These are phyloP conservation scores for Azemiops feae DNA, from an alignment of 2,113 vertebrate species.

Conservation along the genomic window DNA sequence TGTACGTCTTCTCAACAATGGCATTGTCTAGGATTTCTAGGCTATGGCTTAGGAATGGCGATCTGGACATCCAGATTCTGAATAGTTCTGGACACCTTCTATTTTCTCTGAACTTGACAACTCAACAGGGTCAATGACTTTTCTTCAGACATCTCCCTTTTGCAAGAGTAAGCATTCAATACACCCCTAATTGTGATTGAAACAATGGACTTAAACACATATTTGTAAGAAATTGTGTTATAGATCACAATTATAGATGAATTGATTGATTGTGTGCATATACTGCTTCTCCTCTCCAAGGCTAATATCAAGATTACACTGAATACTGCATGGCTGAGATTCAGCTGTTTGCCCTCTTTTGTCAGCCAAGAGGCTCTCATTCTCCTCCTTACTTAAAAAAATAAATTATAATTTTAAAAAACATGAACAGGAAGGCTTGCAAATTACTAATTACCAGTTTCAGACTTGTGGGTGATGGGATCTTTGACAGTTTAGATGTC, in stretches of 20 bases:
- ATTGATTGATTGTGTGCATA: neutral
- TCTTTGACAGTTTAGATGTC: neutral
- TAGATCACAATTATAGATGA: neutral
- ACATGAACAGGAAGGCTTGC: neutral
- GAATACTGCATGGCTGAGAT: neutral
- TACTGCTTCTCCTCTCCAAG: neutral
- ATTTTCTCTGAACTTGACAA: neutral
- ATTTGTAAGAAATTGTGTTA: neutral
- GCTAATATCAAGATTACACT: neutral
- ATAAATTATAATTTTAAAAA: neutral
- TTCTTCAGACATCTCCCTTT: neutral
- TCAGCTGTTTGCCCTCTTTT: neutral
- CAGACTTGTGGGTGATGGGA: neutral
- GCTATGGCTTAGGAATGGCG: neutral
- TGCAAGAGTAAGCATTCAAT: neutral
- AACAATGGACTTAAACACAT: neutral
- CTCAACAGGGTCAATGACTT: neutral
- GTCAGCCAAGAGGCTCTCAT: neutral
- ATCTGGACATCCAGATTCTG: neutral
- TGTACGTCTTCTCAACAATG: neutral
- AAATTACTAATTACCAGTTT: neutral
- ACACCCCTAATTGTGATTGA: neutral
- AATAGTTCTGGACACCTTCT: neutral
- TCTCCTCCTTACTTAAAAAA: neutral
- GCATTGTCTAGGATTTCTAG: neutral